phyloP scores from a whole-genome alignment of 2,797 vertebrate genomes.

The Semaprochilodus insignis region DNA sequence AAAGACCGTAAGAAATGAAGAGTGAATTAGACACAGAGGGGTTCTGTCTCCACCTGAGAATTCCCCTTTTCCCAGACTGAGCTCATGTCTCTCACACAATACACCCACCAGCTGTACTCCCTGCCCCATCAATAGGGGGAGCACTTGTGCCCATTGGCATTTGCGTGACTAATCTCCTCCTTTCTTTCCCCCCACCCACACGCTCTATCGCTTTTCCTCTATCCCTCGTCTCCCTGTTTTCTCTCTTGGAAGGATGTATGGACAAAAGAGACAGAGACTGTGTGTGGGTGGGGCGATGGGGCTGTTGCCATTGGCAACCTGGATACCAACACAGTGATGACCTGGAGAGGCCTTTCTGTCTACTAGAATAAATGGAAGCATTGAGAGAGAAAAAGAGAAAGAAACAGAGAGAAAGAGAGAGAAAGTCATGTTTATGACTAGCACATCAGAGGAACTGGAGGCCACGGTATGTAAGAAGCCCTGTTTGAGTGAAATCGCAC shows the following conservation, averaged over 20 bases:
- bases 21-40: constrained; percentile 49
- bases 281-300: constrained; percentile 67
- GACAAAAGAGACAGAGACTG: constrained; percentile 67
- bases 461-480: constrained; percentile 14
- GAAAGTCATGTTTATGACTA: constrained; percentile 53
- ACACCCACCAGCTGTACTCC: constrained; percentile 77
- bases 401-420: constrained; percentile 63
- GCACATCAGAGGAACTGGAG: constrained; percentile 56
- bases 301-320: constrained; percentile 72
- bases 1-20: constrained; percentile 32
- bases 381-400: constrained; percentile 71
- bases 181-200: constrained; percentile 67
- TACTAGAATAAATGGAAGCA: constrained; percentile 73
- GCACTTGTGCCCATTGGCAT: constrained; percentile 81
- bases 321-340: constrained; percentile 75
- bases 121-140: constrained; percentile 81
- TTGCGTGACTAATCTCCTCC: constrained; percentile 80
- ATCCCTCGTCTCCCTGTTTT: constrained; percentile 36
- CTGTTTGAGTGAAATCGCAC: neutral
- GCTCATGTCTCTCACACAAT: constrained; percentile 80
- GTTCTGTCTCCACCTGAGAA: constrained; percentile 55
- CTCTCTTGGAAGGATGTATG: constrained; percentile 51
- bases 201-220: constrained; percentile 36
- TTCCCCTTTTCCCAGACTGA: constrained; percentile 63
- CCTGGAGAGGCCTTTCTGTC: constrained; percentile 64